Base-by-base conservation (phyloP, 2,797 vertebrate species). In the Acanthopagrus latus region DNA sequence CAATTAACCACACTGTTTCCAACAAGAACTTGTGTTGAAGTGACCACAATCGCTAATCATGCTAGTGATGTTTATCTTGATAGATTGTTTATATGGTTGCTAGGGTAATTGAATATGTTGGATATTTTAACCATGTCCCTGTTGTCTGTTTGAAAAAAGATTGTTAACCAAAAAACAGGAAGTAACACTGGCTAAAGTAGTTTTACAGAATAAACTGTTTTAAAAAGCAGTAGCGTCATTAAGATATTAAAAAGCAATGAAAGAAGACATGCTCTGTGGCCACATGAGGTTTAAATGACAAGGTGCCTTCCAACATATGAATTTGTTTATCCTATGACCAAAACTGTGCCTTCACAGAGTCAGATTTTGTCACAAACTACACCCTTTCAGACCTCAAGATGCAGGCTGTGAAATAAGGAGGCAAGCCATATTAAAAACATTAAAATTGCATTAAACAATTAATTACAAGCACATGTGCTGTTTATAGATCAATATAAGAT, bases 271-370 rank as follows among this genome's bases (percentile, higher is more conserved):
- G 23, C 18, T 44, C 27, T 47, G 17, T 20, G 38, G 38, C 55
- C 38, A 54, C 55, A 62, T 13, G 12, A 54, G 21, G 63, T 62
- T 62, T 62, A n/a, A 71, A 27, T 58, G 47, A 47, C 21, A 63
- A n/a, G 2, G n/a, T 23, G 64, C 4, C 17, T 46, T 43, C 8
- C 1, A 43, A 43, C 27, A 57, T 41, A 9, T 43, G 41, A 59
- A 47, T 75, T 0, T 27, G 21, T 48, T 54, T 33, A 56, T 29
- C 50, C 5, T 16, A 54, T 43, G 56, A 55, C 43, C 25, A 54
- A 66, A 66, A 10, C 50, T 12, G 12, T 33, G 44, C 5, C 12
- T 29, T 41, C 29, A 50, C 52, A 43, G 17, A 58, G 14, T 18
- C 25, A 33, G 47, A n/a, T 50, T 51, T 33, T 10, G 27, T 50